phyloP scores from a whole-genome alignment of 2,113 vertebrate genomes.

The Pycnonotus jocosus region DNA sequence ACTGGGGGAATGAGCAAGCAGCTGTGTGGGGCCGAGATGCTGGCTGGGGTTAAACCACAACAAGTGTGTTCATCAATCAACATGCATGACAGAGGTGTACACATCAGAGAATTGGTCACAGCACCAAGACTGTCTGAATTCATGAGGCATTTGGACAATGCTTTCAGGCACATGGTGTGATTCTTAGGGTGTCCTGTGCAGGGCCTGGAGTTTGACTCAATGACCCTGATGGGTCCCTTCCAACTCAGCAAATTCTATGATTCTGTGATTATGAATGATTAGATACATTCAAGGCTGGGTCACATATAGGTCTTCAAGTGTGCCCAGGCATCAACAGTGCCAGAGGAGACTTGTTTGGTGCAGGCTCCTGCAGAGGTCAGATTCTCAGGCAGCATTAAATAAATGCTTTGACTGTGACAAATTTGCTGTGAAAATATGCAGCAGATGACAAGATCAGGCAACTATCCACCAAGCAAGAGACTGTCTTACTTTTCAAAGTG shows the following conservation, averaged over 20 bases:
- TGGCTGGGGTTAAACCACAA: not conserved
- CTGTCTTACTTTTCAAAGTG: not conserved
- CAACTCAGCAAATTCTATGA: not conserved
- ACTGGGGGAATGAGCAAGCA: accelerated
- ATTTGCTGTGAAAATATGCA: not conserved
- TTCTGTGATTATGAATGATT: not conserved
- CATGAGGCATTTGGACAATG: not conserved
- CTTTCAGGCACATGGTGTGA: not conserved
- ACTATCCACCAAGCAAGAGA: not conserved
- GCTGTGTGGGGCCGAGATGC: not conserved
- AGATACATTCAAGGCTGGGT: not conserved
- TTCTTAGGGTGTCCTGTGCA: not conserved
- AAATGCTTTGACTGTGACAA: not conserved
- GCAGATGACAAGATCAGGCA: not conserved
- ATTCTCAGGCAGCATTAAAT: not conserved
- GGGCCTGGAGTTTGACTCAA: not conserved
- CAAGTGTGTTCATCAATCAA: not conserved
- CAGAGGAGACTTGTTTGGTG: not conserved
- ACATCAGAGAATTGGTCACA: not conserved
- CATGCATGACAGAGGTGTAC: not conserved
- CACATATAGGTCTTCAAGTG: not conserved
- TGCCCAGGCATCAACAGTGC: not conserved
- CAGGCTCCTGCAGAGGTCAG: not conserved
- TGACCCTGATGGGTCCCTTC: not conserved
- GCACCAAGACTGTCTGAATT: not conserved